A percentile compares a stretch with the other conserved stretches of the same genome.
phyloP scores from a whole-genome alignment of 2,797 vertebrate genomes.

The Brachyalestes nurse region DNA sequence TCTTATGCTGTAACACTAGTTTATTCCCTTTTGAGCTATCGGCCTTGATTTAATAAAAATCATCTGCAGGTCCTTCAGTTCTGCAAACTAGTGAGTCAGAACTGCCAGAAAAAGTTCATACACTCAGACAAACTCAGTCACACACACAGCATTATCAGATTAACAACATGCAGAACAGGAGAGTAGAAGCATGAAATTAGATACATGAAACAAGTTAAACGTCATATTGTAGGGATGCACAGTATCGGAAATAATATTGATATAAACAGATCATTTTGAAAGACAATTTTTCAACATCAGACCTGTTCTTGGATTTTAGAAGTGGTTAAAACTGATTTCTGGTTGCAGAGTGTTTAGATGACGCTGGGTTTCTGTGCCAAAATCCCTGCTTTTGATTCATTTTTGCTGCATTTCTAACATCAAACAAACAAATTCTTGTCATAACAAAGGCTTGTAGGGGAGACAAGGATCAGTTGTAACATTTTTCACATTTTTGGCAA shows the following conservation, averaged over 20 bases:
- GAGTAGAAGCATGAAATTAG: neutral
- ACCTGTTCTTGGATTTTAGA: too few species aligned
- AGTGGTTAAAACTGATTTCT: too few species aligned
- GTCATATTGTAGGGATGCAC: constrained; percentile 3
- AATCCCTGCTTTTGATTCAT: too few species aligned
- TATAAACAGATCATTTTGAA: neutral
- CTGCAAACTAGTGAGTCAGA: neutral
- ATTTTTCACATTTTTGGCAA: too few species aligned
- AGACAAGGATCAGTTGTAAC: too few species aligned
- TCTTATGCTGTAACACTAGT: neutral
- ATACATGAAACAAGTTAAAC: neutral
- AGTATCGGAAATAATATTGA: neutral
- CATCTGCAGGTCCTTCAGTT: neutral
- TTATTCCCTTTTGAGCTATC: neutral
- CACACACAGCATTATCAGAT: constrained; percentile 23
- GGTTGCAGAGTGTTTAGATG: too few species aligned
- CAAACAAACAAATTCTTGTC: too few species aligned
- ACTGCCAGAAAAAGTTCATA: neutral
- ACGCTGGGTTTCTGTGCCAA: too few species aligned
- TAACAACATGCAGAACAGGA: constrained; percentile 24
- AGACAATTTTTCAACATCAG: too few species aligned
- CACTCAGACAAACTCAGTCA: constrained; percentile 26
- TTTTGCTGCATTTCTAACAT: too few species aligned
- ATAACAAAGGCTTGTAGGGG: too few species aligned
- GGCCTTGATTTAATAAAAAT: too few species aligned